These are phyloP conservation scores for Eulemur coronatus DNA, from an alignment of 2,797 vertebrate species.

Conservation along the genomic window DNA sequence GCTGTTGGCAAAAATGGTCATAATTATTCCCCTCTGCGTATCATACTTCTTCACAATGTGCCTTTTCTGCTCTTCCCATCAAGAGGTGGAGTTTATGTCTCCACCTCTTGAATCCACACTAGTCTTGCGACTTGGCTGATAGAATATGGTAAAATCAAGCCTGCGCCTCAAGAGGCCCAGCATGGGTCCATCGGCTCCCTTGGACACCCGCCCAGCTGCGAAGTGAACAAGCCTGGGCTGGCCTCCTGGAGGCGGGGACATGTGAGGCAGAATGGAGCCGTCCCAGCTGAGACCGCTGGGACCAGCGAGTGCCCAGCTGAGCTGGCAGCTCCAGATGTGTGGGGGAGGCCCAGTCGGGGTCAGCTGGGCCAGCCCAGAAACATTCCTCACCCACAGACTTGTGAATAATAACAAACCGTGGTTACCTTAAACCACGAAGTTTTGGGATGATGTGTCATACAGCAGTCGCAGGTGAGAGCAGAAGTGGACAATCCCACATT, in stretches of 20 bases:
- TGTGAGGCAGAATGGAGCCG: not conserved
- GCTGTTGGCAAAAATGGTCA: not conserved
- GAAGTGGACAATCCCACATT: not conserved
- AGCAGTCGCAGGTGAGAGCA: not conserved
- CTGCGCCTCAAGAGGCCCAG: not conserved
- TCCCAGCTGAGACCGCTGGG: not conserved
- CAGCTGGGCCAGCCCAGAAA: not conserved
- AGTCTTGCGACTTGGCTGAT: not conserved
- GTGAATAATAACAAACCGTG: not conserved
- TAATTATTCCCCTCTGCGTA: not conserved
- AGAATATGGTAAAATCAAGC: not conserved
- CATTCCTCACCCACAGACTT: not conserved
- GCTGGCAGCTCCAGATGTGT: not conserved
- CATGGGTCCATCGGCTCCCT: not conserved
- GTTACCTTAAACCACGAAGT: not conserved
- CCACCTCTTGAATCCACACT: not conserved
- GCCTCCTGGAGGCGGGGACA: not conserved
- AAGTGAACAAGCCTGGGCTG: not conserved
- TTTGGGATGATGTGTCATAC: not conserved
- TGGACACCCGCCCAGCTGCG: not conserved
- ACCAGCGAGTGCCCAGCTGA: not conserved
- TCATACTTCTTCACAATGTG: not conserved
- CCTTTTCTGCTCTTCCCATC: not conserved
- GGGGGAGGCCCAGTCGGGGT: not conserved
- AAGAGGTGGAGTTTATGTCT: not conserved